These are phyloP conservation scores for Epinephelus fuscoguttatus DNA, from an alignment of 2,113 vertebrate species.

Conservation along the genomic window DNA sequence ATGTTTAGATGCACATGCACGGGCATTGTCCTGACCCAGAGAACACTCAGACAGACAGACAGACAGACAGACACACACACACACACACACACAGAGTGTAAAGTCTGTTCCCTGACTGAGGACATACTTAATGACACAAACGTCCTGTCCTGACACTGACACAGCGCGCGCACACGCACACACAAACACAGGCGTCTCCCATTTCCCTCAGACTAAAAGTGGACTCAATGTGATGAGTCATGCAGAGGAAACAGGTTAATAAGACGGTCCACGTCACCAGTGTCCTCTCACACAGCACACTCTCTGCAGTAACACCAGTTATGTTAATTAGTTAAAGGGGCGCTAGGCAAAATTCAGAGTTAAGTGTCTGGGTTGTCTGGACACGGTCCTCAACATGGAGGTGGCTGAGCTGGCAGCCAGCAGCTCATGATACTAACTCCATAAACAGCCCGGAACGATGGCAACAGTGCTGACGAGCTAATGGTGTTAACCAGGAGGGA, in stretches of 20 bases:
- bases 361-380: too few relatives aligned
- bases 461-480: too few relatives aligned
- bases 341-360: too few relatives aligned
- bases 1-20: not conserved
- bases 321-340: not conserved
- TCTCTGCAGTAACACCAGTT: not conserved
- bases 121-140: slow-evolving; percentile 74
- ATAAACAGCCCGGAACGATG: too few relatives aligned
- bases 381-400: too few relatives aligned
- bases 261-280: slow-evolving; percentile 13
- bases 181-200: slow-evolving; percentile 20
- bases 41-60: not conserved
- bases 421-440: too few relatives aligned
- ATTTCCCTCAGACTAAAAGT: slow-evolving; percentile 36
- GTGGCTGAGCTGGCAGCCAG: too few relatives aligned
- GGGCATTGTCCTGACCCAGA: too few relatives aligned
- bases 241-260: slow-evolving; percentile 46
- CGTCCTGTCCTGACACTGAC: slow-evolving; percentile 54
- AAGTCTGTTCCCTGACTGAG: slow-evolving; percentile 48
- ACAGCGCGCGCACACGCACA: not conserved
- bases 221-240: slow-evolving; percentile 57
- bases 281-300: slow-evolving; percentile 27
- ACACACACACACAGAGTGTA: slow-evolving; percentile 18
- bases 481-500: too few relatives aligned
- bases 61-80: slow-evolving; percentile 7